These are phyloP conservation scores for Hassar affinis DNA, from an alignment of 2,113 vertebrate species.

Conservation along the genomic window DNA sequence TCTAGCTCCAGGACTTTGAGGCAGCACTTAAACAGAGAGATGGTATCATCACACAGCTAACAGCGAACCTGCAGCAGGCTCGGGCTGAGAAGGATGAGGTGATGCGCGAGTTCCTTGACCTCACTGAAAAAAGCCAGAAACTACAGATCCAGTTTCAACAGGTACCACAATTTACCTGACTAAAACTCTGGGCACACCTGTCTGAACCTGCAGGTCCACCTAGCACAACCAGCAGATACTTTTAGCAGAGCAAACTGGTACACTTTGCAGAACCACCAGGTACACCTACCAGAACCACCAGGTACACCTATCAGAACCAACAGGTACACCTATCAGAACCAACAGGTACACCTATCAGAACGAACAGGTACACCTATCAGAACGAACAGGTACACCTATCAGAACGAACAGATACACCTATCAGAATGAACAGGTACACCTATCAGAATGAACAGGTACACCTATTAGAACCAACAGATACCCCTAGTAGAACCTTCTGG, in stretches of 20 bases:
- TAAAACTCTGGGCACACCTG: background rate
- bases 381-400: background rate
- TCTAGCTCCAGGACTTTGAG: slow-evolving; percentile 93
- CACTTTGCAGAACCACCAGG: no score
- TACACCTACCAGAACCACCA: background rate
- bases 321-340: background rate
- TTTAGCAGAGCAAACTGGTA: background rate
- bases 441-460: no score
- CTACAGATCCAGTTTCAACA: slow-evolving; percentile 95
- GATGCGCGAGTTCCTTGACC: slow-evolving; percentile 89
- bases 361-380: background rate
- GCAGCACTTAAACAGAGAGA: slow-evolving; percentile 94
- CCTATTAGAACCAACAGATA: no score
- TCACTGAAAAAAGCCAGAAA: slow-evolving; percentile 94
- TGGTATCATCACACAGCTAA: slow-evolving; percentile 95
- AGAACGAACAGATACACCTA: background rate
- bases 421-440: background rate
- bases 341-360: background rate
- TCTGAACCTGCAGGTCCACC: background rate
- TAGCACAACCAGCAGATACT: background rate
- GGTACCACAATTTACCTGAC: slow-evolving; percentile 66
- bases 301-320: background rate
- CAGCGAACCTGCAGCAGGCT: slow-evolving; percentile 92
- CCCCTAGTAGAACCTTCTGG: no score
- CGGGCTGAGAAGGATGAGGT: slow-evolving; percentile 91